phyloP scores from a whole-genome alignment of 2,888 invertebrate genomes.

The Nomada lathburiana region DNA sequence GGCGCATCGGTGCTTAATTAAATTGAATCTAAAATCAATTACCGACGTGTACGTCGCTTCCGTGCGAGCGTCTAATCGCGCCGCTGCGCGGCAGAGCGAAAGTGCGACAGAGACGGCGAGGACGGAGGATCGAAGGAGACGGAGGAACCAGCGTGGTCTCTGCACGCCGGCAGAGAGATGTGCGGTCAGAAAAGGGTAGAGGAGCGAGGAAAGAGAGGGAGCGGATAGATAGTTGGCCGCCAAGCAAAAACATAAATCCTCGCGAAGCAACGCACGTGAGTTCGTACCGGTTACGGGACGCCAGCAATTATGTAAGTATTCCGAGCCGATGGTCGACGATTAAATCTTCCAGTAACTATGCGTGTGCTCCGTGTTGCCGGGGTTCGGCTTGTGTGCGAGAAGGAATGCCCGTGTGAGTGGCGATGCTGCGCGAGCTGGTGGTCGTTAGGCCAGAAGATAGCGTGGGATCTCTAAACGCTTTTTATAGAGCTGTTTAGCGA shows the following conservation, averaged over 20 bases:
- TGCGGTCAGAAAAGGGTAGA: not conserved
- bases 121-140: constrained; percentile 18
- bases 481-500: constrained; percentile 55
- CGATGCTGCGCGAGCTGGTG: constrained; percentile 5
- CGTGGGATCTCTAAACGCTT: constrained; percentile 57
- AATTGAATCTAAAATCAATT: constrained; percentile 72
- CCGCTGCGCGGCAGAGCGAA: not conserved
- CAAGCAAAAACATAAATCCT: constrained; percentile 69
- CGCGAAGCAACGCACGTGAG: constrained; percentile 64
- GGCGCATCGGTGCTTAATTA: constrained; percentile 58
- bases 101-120: constrained; percentile 1
- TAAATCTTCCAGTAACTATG: constrained; percentile 66
- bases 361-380: constrained; percentile 35
- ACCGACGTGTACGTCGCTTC: constrained; percentile 51
- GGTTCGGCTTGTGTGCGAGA: not conserved
- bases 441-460: constrained; percentile 56
- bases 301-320: constrained; percentile 69
- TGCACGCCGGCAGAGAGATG: not conserved
- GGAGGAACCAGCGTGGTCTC: too few relatives aligned
- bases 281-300: constrained; percentile 60
- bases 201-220: constrained; percentile 19
- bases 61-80: constrained; percentile 51
- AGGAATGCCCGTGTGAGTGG: not conserved
- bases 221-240: constrained; percentile 31
- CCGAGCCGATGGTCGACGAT: constrained; percentile 67